These are phyloP conservation scores for Peromyscus melanophrys DNA, from an alignment of 2,797 vertebrate genomes.

Conservation along the genomic window DNA sequence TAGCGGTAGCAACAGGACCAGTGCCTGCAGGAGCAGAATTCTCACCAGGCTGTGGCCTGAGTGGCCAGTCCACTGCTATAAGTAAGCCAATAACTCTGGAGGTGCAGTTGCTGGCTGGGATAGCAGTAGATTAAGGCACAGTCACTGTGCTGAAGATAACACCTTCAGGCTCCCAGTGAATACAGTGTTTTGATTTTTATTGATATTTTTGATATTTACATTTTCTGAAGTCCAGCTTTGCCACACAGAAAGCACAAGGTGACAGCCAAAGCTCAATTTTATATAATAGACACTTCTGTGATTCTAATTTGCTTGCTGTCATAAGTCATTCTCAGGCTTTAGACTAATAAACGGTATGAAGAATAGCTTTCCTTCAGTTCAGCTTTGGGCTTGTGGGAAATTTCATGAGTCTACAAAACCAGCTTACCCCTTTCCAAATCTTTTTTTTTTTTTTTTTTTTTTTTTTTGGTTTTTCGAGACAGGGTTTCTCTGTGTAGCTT, in stretches of 20 bases:
- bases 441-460: too few relatives aligned
- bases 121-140: background rate
- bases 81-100: background rate
- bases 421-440: background rate
- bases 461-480: too few relatives aligned
- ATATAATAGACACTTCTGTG: background rate
- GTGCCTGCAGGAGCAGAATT: background rate
- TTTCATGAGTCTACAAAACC: constrained; percentile 2
- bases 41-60: too few relatives aligned
- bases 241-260: background rate
- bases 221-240: constrained; percentile 35
- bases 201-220: constrained; percentile 47
- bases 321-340: constrained; percentile 27
- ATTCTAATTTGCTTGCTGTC: background rate
- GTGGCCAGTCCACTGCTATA: background rate
- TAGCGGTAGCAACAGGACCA: background rate
- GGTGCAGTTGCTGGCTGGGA: background rate
- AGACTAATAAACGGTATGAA: background rate
- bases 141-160: background rate
- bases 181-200: background rate
- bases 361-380: background rate
- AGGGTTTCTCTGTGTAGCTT: too few relatives aligned
- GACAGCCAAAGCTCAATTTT: background rate
- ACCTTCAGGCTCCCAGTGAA: background rate
- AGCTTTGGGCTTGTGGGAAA: constrained; percentile 11